A percentile compares a stretch with the other conserved stretches of the same genome.
Evolutionary conservation across 92 coral and sea anemone species (phyloP).

Genomic region (Isaurus tuberculatus): DNA sequence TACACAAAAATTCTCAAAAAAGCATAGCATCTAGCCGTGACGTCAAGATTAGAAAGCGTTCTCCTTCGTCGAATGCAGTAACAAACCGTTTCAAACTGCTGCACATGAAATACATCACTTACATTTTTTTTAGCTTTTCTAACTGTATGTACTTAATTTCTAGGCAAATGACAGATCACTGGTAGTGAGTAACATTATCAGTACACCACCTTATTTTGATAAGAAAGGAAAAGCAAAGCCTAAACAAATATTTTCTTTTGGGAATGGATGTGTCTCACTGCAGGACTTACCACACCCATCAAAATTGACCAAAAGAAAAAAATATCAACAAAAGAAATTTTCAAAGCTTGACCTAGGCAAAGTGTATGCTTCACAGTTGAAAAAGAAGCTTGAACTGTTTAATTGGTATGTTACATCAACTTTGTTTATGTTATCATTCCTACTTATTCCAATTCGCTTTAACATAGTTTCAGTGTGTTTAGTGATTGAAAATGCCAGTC

Average conservation of each 20-base stretch:
- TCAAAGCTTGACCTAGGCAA: slow-evolving; percentile 38
- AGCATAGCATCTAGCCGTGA: too few species aligned
- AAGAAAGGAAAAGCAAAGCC: background rate
- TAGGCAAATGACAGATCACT: slow-evolving; percentile 26
- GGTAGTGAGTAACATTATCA: background rate
- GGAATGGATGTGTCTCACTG: background rate
- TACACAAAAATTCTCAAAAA: too few species aligned
- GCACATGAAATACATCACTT: too few species aligned
- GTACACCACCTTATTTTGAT: background rate
- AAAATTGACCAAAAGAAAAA: slow-evolving; percentile 37
- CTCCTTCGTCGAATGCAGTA: too few species aligned
- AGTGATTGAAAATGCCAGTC: too few species aligned
- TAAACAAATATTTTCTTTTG: background rate
- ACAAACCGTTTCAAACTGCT: too few species aligned
- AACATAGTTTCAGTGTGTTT: too few species aligned
- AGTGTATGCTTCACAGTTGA: slow-evolving; percentile 34
- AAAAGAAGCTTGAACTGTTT: slow-evolving; percentile 35
- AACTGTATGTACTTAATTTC: background rate
- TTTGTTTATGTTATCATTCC: too few species aligned
- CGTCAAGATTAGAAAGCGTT: too few species aligned
- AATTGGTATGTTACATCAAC: background rate
- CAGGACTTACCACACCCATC: slow-evolving; percentile 47
- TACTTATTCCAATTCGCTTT: too few species aligned
- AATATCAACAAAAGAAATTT: slow-evolving; percentile 25
- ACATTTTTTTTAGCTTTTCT: background rate